phyloP scores from a whole-genome alignment of 2,888 invertebrate species.

The Eristalis intricaria region DNA sequence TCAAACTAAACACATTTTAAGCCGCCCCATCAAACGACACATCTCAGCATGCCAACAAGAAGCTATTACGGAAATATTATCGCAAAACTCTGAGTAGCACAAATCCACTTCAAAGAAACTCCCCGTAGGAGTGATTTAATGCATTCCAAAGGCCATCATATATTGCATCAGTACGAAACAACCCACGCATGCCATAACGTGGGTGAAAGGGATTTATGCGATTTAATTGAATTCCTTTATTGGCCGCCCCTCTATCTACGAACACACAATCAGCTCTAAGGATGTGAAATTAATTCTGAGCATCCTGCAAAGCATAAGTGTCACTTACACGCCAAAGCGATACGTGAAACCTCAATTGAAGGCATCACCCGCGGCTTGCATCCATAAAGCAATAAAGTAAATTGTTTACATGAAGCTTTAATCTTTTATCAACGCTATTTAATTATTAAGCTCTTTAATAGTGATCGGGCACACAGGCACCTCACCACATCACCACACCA shows the following conservation, averaged over 20 bases:
- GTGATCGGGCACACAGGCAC: slow-evolving; percentile 8
- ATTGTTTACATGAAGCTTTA: slow-evolving; percentile 43
- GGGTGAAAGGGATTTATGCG: neutral
- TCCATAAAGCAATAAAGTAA: slow-evolving; percentile 38
- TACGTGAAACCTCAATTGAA: neutral
- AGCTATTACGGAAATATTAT: neutral
- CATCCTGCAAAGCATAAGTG: neutral
- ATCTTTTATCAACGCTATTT: slow-evolving; percentile 50
- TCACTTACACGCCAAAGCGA: neutral
- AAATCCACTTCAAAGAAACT: neutral
- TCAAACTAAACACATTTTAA: neutral
- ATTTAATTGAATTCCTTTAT: neutral
- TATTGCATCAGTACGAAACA: neutral
- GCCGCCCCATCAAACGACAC: neutral
- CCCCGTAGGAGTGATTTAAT: neutral
- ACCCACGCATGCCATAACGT: neutral
- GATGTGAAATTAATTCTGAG: neutral
- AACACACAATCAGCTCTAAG: neutral
- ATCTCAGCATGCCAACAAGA: neutral
- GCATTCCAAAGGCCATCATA: neutral
- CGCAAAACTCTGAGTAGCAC: neutral
- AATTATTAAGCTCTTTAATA: slow-evolving; percentile 41
- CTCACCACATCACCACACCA: too few species aligned
- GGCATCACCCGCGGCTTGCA: neutral
- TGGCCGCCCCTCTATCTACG: neutral